Conservation (phyloP, 2,797 vertebrate species). For the Mus minutoides region DNA sequence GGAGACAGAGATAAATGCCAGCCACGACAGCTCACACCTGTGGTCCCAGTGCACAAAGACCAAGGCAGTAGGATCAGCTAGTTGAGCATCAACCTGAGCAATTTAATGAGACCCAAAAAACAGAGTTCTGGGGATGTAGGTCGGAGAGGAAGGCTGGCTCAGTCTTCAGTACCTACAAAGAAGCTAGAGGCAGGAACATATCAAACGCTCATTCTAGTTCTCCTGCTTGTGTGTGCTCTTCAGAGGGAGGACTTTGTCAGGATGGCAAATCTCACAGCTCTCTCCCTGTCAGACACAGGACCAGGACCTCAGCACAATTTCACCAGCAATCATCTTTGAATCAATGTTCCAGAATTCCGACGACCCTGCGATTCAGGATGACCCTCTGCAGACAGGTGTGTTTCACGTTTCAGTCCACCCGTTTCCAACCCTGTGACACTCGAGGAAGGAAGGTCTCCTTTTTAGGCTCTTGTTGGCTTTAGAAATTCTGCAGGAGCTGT, state of each 20-base stretch:
- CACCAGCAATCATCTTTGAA: slow-evolving; percentile 97
- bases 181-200: not conserved
- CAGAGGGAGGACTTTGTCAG: not conserved
- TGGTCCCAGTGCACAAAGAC: not conserved
- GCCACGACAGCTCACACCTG: not conserved
- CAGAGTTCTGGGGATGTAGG: not conserved
- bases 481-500: not conserved
- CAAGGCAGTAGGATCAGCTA: not conserved
- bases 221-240: not conserved
- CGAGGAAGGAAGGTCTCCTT: not conserved
- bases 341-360: slow-evolving; percentile 98
- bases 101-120: not conserved
- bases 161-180: not conserved
- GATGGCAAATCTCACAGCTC: not conserved
- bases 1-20: not conserved
- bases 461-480: slow-evolving; percentile 1
- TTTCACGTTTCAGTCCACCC: not conserved
- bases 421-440: not conserved
- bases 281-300: slow-evolving; percentile 89
- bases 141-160: not conserved
- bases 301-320: slow-evolving; percentile 94
- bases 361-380: slow-evolving; percentile 93
- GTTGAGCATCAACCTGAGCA: not conserved
- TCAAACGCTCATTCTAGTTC: not conserved
- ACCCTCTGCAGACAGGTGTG: slow-evolving; percentile 91